Evolutionary conservation across 2,113 vertebrate species (phyloP).

Genomic region (Neopipo cinnamomea): DNA sequence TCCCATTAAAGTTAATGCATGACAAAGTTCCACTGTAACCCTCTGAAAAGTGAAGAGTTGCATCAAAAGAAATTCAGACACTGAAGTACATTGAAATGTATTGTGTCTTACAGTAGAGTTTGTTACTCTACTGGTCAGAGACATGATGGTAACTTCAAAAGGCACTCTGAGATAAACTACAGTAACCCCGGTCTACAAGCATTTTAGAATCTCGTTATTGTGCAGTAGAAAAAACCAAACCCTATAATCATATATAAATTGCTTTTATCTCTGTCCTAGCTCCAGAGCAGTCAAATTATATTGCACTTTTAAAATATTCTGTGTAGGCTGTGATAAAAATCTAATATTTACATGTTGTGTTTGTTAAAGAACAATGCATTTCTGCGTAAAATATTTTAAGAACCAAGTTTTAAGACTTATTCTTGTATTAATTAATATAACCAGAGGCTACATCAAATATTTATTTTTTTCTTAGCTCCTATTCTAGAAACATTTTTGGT

Average conservation of each 20-base stretch:
- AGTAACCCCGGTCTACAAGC: constrained; percentile 36
- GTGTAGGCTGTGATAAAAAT: constrained; percentile 43
- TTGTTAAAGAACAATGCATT: constrained; percentile 25
- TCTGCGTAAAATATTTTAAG: constrained; percentile 20
- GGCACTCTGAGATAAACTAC: constrained; percentile 51
- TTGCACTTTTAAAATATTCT: constrained; percentile 55
- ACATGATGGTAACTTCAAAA: constrained; percentile 31
- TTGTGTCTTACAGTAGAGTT: constrained; percentile 26
- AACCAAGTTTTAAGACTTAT: constrained; percentile 17
- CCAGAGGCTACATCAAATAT: background rate
- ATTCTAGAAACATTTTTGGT: constrained; percentile 40
- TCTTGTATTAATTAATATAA: constrained; percentile 9
- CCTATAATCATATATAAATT: constrained; percentile 17
- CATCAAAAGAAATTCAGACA: constrained; percentile 17
- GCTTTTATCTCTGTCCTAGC: constrained; percentile 20
- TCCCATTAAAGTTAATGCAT: constrained; percentile 1
- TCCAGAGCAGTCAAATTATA: constrained; percentile 42
- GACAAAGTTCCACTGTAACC: constrained; percentile 1
- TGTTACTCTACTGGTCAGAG: background rate
- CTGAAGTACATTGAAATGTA: constrained; percentile 23
- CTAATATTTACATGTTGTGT: constrained; percentile 46
- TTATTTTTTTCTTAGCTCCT: background rate
- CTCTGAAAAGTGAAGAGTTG: constrained; percentile 2
- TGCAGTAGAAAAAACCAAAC: constrained; percentile 2
- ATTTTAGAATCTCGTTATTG: constrained; percentile 5